A percentile compares a stretch with the other conserved stretches of the same genome.
These are phyloP conservation scores for Campopleginae sp. DNA, from an alignment of 2,888 invertebrate species.

Conservation along the genomic window DNA sequence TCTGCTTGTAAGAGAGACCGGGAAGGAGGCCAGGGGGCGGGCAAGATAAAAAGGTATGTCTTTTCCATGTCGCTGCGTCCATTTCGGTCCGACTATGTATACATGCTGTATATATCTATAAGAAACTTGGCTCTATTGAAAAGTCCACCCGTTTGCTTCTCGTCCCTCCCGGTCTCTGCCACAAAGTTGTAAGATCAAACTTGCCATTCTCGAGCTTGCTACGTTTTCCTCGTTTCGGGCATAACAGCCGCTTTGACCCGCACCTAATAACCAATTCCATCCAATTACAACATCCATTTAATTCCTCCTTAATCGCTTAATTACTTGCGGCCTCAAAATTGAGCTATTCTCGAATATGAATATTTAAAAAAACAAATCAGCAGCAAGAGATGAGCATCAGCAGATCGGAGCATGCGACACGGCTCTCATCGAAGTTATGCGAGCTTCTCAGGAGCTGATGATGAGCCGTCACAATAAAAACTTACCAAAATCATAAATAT, in stretches of 20 bases:
- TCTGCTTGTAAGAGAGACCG: slow-evolving; percentile 24
- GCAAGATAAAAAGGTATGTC: slow-evolving; percentile 62
- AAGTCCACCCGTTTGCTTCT: slow-evolving; percentile 22
- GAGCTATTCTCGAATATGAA: background rate
- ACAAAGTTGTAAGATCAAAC: slow-evolving; percentile 45
- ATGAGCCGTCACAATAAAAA: too few species aligned
- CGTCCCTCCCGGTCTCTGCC: background rate
- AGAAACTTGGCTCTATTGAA: slow-evolving; percentile 44
- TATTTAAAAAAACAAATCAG: background rate
- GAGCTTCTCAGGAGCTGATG: too few species aligned
- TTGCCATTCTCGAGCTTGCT: background rate
- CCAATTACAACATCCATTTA: slow-evolving; percentile 52
- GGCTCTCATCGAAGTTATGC: too few species aligned
- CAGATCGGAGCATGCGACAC: too few species aligned
- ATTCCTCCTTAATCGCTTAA: slow-evolving; percentile 48
- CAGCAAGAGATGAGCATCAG: background rate
- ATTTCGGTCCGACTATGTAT: slow-evolving; percentile 43
- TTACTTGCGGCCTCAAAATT: background rate
- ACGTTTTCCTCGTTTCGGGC: background rate
- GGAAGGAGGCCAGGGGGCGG: slow-evolving; percentile 10
- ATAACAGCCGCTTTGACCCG: background rate
- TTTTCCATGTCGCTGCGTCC: slow-evolving; percentile 64
- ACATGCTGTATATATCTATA: slow-evolving; percentile 14
- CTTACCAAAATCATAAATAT: background rate
- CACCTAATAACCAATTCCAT: slow-evolving; percentile 54